phyloP scores from a whole-genome alignment of 2,888 invertebrate genomes.

The Thereva unica region DNA sequence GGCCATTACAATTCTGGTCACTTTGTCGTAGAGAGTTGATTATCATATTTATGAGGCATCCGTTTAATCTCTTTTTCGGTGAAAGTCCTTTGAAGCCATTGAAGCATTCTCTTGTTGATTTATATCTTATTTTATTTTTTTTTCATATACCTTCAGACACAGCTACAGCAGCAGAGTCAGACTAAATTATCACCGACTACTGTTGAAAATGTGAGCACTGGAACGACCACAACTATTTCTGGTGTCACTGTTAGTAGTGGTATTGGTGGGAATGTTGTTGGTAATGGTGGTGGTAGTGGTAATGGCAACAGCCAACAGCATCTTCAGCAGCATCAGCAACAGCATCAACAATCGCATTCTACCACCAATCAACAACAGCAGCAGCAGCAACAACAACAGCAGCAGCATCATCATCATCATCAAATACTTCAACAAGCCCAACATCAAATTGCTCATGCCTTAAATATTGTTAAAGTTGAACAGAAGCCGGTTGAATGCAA shows the following conservation, averaged over 20 bases:
- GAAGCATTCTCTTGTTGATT: neutral
- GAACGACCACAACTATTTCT: slow-evolving; percentile 34
- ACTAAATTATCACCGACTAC: slow-evolving; percentile 41
- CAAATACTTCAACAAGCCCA: slow-evolving; percentile 48
- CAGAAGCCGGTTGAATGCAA: slow-evolving; percentile 92
- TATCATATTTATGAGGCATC: no score
- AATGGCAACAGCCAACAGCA: slow-evolving; percentile 1
- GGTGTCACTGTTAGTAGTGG: no score
- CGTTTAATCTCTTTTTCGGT: no score
- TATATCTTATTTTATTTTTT: slow-evolving; percentile 1
- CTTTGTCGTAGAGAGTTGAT: no score
- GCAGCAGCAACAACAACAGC: slow-evolving; percentile 13
- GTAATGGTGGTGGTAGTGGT: neutral
- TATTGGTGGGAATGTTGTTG: no score
- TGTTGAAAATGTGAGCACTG: slow-evolving; percentile 32
- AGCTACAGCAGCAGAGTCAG: slow-evolving; percentile 48
- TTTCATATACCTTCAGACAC: slow-evolving; percentile 43
- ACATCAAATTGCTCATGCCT: slow-evolving; percentile 50
- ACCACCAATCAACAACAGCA: slow-evolving; percentile 12
- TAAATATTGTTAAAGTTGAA: slow-evolving; percentile 63
- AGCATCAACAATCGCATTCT: no score
- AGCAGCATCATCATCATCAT: slow-evolving; percentile 52
- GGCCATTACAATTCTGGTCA: no score
- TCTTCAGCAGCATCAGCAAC: neutral
- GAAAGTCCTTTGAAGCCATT: neutral